Conservation (phyloP, 2,113 vertebrate genomes). For the Phylloscopus trochiloides region DNA sequence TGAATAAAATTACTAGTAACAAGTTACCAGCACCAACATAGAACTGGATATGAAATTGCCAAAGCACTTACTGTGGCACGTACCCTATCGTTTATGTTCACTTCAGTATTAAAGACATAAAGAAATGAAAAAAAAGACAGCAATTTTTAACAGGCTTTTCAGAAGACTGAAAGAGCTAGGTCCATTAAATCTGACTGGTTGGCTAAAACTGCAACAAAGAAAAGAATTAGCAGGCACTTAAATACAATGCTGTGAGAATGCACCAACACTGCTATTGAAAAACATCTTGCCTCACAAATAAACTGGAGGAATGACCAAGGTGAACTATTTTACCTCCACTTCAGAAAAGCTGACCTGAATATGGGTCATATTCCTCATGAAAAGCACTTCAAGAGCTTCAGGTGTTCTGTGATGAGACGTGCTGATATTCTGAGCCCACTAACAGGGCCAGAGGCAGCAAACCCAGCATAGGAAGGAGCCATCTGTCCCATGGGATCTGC, state of each 20-base stretch:
- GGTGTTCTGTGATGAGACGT: not conserved
- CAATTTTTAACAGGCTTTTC: not conserved
- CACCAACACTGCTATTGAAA: not conserved
- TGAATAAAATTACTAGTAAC: slow-evolving; percentile 55
- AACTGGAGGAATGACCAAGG: not conserved
- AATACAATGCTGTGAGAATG: not conserved
- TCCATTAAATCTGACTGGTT: not conserved
- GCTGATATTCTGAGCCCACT: not conserved
- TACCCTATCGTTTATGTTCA: not conserved
- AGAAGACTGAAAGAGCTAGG: not conserved
- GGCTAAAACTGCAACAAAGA: not conserved
- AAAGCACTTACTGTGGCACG: not conserved
- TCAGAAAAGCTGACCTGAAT: not conserved
- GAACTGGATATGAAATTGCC: slow-evolving; percentile 19
- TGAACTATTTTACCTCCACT: not conserved
- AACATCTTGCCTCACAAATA: not conserved
- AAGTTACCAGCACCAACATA: slow-evolving; percentile 1
- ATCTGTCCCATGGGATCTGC: not conserved
- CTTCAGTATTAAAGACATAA: not conserved
- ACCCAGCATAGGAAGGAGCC: rapidly evolving
- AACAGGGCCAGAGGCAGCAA: not conserved
- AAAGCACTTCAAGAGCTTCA: not conserved
- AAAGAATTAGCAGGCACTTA: not conserved
- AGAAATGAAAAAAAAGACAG: not conserved
- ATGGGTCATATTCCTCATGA: not conserved